phyloP scores from a whole-genome alignment of 1,140 invertebrate species.

The Drosophila sechellia region DNA sequence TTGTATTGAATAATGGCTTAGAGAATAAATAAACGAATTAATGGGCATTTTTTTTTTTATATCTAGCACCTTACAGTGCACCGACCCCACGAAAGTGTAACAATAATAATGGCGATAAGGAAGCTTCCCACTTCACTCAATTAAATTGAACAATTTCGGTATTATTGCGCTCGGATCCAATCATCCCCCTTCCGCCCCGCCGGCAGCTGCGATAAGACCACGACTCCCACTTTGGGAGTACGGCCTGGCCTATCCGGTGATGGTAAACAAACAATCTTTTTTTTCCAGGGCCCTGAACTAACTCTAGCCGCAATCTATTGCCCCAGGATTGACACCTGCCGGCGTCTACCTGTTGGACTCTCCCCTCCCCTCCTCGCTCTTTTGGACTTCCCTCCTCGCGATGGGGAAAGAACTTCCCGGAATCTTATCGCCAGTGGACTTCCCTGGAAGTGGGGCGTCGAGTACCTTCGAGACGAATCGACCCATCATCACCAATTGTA shows the following conservation, averaged over 20 bases:
- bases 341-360: neutral
- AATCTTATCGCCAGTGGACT: slow-evolving; percentile 63
- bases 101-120: slow-evolving; percentile 35
- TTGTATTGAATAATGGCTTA: too few species aligned
- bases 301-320: neutral
- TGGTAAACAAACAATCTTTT: slow-evolving; percentile 5
- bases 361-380: neutral
- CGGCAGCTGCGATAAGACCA: slow-evolving; percentile 20
- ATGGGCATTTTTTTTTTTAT: too few species aligned
- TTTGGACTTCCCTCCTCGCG: neutral
- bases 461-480: slow-evolving; percentile 32
- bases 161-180: slow-evolving; percentile 45
- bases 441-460: slow-evolving; percentile 55
- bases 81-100: slow-evolving; percentile 5
- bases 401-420: slow-evolving; percentile 35
- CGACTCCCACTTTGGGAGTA: neutral
- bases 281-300: neutral
- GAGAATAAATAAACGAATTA: too few species aligned
- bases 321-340: slow-evolving; percentile 7
- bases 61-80: neutral
- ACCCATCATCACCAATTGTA: slow-evolving; percentile 21
- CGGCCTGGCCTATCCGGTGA: neutral
- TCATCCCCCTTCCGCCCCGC: slow-evolving; percentile 19
- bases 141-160: slow-evolving; percentile 74
- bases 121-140: slow-evolving; percentile 58